phyloP scores from a whole-genome alignment of 2,888 invertebrate genomes.

The Brenthis ino region DNA sequence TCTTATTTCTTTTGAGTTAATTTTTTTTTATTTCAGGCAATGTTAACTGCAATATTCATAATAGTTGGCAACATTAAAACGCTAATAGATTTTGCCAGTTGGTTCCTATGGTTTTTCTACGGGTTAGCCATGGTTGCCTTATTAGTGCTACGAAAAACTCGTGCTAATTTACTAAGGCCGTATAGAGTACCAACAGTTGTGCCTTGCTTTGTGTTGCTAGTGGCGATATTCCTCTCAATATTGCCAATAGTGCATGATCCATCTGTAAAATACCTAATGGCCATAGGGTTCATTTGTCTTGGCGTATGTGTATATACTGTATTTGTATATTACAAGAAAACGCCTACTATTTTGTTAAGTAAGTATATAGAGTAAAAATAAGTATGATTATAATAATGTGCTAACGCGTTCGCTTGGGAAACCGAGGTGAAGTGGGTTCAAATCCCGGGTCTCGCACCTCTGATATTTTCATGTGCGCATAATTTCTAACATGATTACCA shows the following conservation, averaged over 20 bases:
- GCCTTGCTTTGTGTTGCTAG: slow-evolving; percentile 86
- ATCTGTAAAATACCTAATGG: slow-evolving; percentile 88
- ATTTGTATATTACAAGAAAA: slow-evolving; percentile 87
- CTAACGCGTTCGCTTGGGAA: too few relatives aligned
- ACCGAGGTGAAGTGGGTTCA: too few relatives aligned
- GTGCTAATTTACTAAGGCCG: slow-evolving; percentile 85
- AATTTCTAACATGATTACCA: too few relatives aligned
- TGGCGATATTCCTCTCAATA: slow-evolving; percentile 87
- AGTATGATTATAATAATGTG: too few relatives aligned
- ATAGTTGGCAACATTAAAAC: slow-evolving; percentile 87
- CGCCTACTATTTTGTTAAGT: slow-evolving; percentile 84
- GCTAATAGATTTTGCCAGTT: slow-evolving; percentile 92
- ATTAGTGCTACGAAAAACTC: slow-evolving; percentile 87
- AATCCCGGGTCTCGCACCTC: too few relatives aligned
- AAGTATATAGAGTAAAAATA: slow-evolving; percentile 52
- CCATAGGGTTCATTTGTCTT: slow-evolving; percentile 86
- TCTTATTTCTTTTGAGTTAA: slow-evolving; percentile 1
- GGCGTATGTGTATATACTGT: slow-evolving; percentile 88
- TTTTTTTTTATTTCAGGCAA: slow-evolving; percentile 75
- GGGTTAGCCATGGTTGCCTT: slow-evolving; percentile 91
- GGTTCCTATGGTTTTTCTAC: slow-evolving; percentile 94
- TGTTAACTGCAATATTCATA: slow-evolving; percentile 87
- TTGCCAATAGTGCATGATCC: slow-evolving; percentile 90
- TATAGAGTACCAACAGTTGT: slow-evolving; percentile 88
- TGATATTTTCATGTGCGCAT: too few relatives aligned